These are phyloP conservation scores for Notothenia rossii DNA, from an alignment of 2,113 vertebrate species.

Conservation along the genomic window DNA sequence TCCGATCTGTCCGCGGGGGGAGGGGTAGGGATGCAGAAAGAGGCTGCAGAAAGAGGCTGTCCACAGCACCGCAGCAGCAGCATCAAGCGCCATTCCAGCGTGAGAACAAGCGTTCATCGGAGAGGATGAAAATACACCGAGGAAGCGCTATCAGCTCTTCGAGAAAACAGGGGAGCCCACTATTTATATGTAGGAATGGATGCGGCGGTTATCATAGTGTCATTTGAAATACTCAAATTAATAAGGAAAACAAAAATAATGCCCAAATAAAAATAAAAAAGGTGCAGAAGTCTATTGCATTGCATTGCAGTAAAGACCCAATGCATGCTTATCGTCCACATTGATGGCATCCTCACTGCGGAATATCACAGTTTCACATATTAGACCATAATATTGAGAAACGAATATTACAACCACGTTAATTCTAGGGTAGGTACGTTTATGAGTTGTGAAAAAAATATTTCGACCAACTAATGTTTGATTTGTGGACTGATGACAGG, in stretches of 20 bases:
- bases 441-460: neutral
- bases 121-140: constrained; percentile 15
- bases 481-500: neutral
- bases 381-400: neutral
- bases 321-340: neutral
- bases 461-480: too few species aligned
- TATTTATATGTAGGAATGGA: constrained; percentile 17
- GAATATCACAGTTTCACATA: neutral
- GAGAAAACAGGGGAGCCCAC: constrained; percentile 7
- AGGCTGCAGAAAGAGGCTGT: constrained; percentile 55
- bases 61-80: constrained; percentile 50
- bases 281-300: neutral
- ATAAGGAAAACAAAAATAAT: neutral
- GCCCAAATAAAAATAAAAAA: neutral
- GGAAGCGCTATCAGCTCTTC: neutral
- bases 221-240: constrained; percentile 16
- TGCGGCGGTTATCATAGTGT: constrained; percentile 23
- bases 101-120: constrained; percentile 23
- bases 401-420: neutral
- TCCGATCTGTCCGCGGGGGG: constrained; percentile 69
- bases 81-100: constrained; percentile 67
- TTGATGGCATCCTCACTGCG: neutral
- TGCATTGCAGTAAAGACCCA: neutral
- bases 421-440: neutral
- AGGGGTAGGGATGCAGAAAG: constrained; percentile 47